These are phyloP conservation scores for Mesitornis unicolor DNA, from an alignment of 2,113 vertebrate species.

Conservation along the genomic window DNA sequence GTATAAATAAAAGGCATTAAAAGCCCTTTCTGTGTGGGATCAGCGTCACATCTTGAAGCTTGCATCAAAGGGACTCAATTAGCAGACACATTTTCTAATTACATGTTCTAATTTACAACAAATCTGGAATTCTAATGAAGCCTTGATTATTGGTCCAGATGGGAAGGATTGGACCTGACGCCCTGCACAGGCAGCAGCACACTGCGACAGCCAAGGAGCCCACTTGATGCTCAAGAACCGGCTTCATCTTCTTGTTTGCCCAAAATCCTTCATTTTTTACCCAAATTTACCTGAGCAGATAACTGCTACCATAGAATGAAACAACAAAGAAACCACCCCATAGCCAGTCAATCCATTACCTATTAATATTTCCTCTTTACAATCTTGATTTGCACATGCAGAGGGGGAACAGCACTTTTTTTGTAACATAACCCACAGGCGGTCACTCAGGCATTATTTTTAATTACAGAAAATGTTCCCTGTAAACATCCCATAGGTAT, in stretches of 20 bases:
- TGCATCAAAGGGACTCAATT: slow-evolving; percentile 62
- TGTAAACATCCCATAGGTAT: neutral
- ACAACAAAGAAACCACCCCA: neutral
- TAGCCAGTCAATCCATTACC: rapidly evolving
- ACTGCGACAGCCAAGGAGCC: neutral
- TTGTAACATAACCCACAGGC: neutral
- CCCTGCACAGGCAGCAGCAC: neutral
- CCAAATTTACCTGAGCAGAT: neutral
- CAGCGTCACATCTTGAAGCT: neutral
- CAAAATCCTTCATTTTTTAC: rapidly evolving
- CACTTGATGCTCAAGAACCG: neutral
- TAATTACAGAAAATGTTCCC: neutral
- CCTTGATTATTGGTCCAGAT: slow-evolving; percentile 41
- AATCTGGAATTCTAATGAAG: slow-evolving; percentile 47
- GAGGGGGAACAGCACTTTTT: neutral
- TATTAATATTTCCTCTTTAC: neutral
- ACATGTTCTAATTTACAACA: slow-evolving; percentile 44
- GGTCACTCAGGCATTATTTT: neutral
- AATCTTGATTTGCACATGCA: neutral
- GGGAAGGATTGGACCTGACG: neutral
- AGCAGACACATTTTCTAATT: slow-evolving; percentile 58
- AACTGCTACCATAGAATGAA: neutral
- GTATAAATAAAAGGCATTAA: slow-evolving; percentile 42
- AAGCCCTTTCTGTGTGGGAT: neutral
- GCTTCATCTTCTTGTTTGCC: neutral